phyloP scores from a whole-genome alignment of 2,888 invertebrate species.

The Oligia fasciuncula region DNA sequence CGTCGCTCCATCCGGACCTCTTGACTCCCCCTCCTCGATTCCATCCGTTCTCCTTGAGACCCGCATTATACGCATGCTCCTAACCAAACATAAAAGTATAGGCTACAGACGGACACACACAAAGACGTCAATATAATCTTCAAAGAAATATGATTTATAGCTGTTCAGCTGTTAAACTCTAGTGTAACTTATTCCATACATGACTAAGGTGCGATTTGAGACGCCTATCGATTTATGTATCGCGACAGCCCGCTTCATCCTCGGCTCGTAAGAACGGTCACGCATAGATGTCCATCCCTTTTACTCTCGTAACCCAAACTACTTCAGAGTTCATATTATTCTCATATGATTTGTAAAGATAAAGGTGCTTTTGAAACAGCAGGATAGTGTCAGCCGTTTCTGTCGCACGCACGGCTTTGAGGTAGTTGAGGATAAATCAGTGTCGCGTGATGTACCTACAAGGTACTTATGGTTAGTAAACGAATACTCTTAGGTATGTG shows the following conservation, averaged over 20 bases:
- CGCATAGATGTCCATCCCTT: slow-evolving; percentile 73
- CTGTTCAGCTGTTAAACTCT: slow-evolving; percentile 62
- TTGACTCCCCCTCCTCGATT: slow-evolving; percentile 70
- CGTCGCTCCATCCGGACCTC: slow-evolving; percentile 74
- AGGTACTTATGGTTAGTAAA: slow-evolving; percentile 35
- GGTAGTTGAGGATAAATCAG: slow-evolving; percentile 70
- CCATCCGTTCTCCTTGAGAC: slow-evolving; percentile 62
- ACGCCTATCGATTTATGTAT: slow-evolving; percentile 69
- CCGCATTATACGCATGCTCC: slow-evolving; percentile 74
- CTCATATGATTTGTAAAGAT: slow-evolving; percentile 63
- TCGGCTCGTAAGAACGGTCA: slow-evolving; percentile 76
- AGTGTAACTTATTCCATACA: slow-evolving; percentile 52
- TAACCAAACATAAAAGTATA: slow-evolving; percentile 56
- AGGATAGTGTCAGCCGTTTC: slow-evolving; percentile 65
- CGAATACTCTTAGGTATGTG: slow-evolving; percentile 61
- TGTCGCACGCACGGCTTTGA: slow-evolving; percentile 64
- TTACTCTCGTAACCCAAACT: slow-evolving; percentile 69
- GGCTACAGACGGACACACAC: slow-evolving; percentile 62
- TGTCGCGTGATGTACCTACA: slow-evolving; percentile 66
- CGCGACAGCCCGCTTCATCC: slow-evolving; percentile 77
- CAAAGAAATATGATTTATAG: slow-evolving; percentile 74
- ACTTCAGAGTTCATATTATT: slow-evolving; percentile 66
- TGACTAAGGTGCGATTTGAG: slow-evolving; percentile 64
- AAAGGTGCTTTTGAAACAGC: slow-evolving; percentile 68
- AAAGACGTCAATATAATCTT: slow-evolving; percentile 67